Base-by-base conservation (phyloP, 2,797 vertebrate species). In the Labroides dimidiatus region DNA sequence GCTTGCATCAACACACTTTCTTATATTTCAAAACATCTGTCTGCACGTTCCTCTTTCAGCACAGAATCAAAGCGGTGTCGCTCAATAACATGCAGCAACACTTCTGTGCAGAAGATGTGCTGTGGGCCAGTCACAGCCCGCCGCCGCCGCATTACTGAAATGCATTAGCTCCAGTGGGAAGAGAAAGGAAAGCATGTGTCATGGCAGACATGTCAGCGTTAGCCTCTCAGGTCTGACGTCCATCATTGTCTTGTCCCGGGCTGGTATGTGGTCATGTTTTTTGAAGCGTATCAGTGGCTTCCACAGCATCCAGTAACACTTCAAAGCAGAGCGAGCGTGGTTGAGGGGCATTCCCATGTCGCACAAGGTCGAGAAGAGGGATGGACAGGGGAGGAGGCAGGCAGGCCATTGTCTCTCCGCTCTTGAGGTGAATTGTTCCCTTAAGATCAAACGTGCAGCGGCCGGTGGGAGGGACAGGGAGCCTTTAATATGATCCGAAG, bases 231-330 rank as follows among this genome's bases (percentile, higher is more conserved):
- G 55, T 45, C 63, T 49, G 55, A 69, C 20, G 13, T 78, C 58
- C 63, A 43, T 81, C 78, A 67, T 75, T 58, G 51, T 87, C 77
- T 74, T 84, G 80, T 85, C 70, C 13, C 57, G 2, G 78, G 70
- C 60, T 74, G 72, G 62, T 80, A 75, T 75, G 67, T 64, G 72
- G 69, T 80, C 66, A 23, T 78, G 82, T 88, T 91, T 77, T n/a
- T 63, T n/a, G 64, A 76, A 78, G 69, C 52, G 13, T 87, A 85
- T 88, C 82, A 63, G 67, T 81, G 77, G 72, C 81, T 81, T 80
- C 69, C 75, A 66, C 78, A 79, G 81, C 87, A 89, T 87, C 79
- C 80, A 81, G 84, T 86, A 77, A 87, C 89, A 89, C 90, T 89
- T 93, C 89, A 93, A 91, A 93, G 87, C 64, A 49, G 41, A 61